Evolutionary conservation across 2,113 vertebrate genomes (phyloP).

Genomic region (Bufo bufo): DNA sequence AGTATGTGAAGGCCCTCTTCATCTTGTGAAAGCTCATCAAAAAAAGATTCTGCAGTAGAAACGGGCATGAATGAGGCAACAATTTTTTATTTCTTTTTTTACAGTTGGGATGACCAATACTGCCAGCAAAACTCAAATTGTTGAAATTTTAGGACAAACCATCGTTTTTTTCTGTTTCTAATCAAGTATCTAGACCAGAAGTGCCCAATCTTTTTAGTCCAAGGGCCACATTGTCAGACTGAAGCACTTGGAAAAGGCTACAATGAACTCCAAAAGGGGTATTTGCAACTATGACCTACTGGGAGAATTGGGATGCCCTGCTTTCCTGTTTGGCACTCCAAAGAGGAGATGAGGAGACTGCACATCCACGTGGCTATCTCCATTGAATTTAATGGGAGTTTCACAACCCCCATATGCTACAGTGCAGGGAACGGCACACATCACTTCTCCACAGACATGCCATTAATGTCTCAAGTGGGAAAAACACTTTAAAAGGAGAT

Average conservation of each 20-base stretch:
- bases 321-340: no score
- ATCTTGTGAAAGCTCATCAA: conserved; percentile 22
- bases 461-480: no score
- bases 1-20: conserved; percentile 38
- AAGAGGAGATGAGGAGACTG: no score
- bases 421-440: no score
- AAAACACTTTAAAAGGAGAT: no score
- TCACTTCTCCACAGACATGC: no score
- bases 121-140: not conserved
- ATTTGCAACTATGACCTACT: not conserved
- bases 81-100: not conserved
- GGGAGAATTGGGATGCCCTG: no score
- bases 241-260: not conserved
- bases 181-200: not conserved
- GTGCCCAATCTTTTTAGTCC: not conserved
- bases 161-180: not conserved
- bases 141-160: not conserved
- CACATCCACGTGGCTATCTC: no score
- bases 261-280: not conserved
- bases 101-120: not conserved
- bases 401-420: no score
- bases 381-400: no score
- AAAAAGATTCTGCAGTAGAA: not conserved
- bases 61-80: not conserved
- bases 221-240: not conserved